Conservation (phyloP, 2,888 invertebrate species). For the Imbricaverruca yamaguchii region DNA sequence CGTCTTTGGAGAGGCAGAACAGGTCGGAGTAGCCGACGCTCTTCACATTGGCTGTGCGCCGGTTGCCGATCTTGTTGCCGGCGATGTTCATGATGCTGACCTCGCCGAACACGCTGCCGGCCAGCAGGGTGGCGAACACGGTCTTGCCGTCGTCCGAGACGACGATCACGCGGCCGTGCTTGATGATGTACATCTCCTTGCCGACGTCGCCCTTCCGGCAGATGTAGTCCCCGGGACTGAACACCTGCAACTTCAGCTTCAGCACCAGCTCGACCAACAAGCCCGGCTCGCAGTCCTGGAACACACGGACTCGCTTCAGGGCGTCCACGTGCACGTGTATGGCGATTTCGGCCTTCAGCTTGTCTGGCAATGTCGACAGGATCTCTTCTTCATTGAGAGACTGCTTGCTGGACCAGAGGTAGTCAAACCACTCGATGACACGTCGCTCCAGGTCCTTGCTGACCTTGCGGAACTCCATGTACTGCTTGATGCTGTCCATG, state of each 20-base stretch:
- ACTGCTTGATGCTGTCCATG: slow-evolving; percentile 93
- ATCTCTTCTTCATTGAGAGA: slow-evolving; percentile 82
- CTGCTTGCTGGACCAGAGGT: slow-evolving; percentile 77
- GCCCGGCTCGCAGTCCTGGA: slow-evolving; percentile 93
- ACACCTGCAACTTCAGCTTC: slow-evolving; percentile 79
- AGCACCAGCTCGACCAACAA: slow-evolving; percentile 85
- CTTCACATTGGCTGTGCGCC: slow-evolving; percentile 88
- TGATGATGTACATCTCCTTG: slow-evolving; percentile 97
- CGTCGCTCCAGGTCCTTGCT: slow-evolving; percentile 65
- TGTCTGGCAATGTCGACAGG: slow-evolving; percentile 77
- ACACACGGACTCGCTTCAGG: slow-evolving; percentile 78
- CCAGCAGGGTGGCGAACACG: slow-evolving; percentile 78
- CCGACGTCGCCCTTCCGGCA: slow-evolving; percentile 96
- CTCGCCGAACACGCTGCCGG: slow-evolving; percentile 93
- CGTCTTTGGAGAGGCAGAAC: slow-evolving; percentile 86
- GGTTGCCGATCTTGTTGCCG: slow-evolving; percentile 87
- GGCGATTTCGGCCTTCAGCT: slow-evolving; percentile 91
- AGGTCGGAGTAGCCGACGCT: slow-evolving; percentile 87
- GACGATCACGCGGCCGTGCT: slow-evolving; percentile 75
- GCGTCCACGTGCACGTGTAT: slow-evolving; percentile 94
- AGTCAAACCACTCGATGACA: slow-evolving; percentile 91
- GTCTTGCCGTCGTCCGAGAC: slow-evolving; percentile 84
- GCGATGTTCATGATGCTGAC: slow-evolving; percentile 86
- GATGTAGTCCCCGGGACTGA: slow-evolving; percentile 92
- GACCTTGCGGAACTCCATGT: slow-evolving; percentile 83